Evolutionary conservation across 2,113 vertebrate genomes (phyloP), one percentile per base, ranked within the genome.

Genomic region (Actinemys pallida): DNA sequence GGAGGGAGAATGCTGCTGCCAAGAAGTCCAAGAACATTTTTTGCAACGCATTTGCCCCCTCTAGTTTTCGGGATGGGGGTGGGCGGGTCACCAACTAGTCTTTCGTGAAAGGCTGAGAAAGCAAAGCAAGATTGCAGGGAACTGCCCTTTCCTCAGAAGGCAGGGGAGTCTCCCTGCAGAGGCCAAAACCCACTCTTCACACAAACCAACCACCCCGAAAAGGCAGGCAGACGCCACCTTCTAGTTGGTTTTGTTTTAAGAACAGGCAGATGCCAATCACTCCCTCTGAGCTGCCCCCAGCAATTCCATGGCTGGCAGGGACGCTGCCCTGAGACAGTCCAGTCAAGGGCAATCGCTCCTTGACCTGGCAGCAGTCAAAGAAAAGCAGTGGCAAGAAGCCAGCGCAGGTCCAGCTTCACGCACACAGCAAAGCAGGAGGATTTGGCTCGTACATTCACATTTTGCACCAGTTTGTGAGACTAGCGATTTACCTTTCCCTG

Each of bases 1-100:
- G 91, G 96, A 1, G 39, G 89, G 84, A 81, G 91, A 90, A 90
- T 11, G 31, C 94, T 31, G 95, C 92, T 95, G 90, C 2, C 89
- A 76, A 89, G 39, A 16, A 82, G 54, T 65, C 62, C 16, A 1
- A 16, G 80, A 76, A 84, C 1, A 76, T 0, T 86, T 42, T 59
- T 82, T 1, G 56, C 65, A 24, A 2, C 80, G 20, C 20, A 45
- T 81, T 92, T 27, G 72, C n/a, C 31, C 0, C 3, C 1, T 2
- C 78, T 4, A 8, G 2, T 8, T 56, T 22, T 2, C n/a, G 3
- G n/a, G 9, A 1, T 0, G 4, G 27, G 27, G 42, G 78, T n/a
- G 42, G 42, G 52, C 82, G 29, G 65, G 35, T 35, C 50, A n/a
- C 50, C 42, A 10, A 52, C 24, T n/a, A 27, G 25, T 49, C 84